A percentile compares a stretch with the other conserved stretches of the same genome.
These are phyloP conservation scores for Seira musarum DNA, from an alignment of 2,888 invertebrate species.

Conservation along the genomic window DNA sequence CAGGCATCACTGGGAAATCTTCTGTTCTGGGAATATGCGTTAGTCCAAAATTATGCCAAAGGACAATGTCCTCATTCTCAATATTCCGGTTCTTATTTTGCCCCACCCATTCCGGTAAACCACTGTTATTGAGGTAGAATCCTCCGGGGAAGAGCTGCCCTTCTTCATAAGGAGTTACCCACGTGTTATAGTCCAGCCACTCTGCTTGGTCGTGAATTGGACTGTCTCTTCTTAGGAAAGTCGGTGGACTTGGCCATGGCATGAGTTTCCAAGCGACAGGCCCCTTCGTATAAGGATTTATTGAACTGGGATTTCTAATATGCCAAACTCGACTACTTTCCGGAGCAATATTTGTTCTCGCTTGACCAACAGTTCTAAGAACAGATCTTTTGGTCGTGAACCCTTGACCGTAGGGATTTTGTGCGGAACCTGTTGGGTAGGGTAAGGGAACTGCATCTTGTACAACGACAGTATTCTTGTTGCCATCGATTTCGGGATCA, in stretches of 20 bases:
- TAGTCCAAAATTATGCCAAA: constrained; percentile 51
- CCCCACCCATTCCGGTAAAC: constrained; percentile 43
- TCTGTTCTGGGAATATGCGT: constrained; percentile 44
- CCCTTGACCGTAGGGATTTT: constrained; percentile 59
- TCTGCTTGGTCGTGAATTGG: constrained; percentile 35
- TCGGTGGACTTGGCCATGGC: constrained; percentile 31
- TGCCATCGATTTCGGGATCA: constrained; percentile 49
- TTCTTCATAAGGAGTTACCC: constrained; percentile 60
- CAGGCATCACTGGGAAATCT: constrained; percentile 63
- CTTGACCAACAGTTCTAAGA: constrained; percentile 29
- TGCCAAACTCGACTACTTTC: constrained; percentile 43
- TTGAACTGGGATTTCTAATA: constrained; percentile 30
- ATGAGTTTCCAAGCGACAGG: constrained; percentile 57
- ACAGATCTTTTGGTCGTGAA: constrained; percentile 27
- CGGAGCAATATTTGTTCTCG: constrained; percentile 40
- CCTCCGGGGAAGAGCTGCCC: constrained; percentile 55
- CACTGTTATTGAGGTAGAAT: constrained; percentile 29
- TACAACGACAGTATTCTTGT: constrained; percentile 39
- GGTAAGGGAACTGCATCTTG: constrained; percentile 38
- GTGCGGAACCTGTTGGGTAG: constrained; percentile 14
- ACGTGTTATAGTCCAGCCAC: constrained; percentile 53
- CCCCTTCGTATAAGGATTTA: constrained; percentile 35
- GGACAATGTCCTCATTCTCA: constrained; percentile 33
- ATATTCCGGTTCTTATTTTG: constrained; percentile 7
- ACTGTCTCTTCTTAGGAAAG: constrained; percentile 41